These are phyloP conservation scores for Pteromalus puparum DNA, from an alignment of 1,140 invertebrate genomes.

Conservation along the genomic window DNA sequence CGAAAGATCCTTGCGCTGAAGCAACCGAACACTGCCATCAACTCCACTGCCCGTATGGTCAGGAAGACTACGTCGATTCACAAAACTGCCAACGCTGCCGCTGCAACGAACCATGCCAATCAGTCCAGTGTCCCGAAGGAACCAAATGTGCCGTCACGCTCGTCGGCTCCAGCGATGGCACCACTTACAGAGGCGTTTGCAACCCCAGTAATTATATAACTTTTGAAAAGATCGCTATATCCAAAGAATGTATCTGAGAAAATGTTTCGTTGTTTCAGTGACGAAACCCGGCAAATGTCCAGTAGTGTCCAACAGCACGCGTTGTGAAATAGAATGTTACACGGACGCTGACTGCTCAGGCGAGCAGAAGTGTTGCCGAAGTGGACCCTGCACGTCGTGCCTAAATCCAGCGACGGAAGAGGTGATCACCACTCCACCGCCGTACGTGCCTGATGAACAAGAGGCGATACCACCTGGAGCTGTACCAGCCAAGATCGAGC, in stretches of 20 bases:
- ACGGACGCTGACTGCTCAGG: constrained; percentile 89
- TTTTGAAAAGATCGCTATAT: neutral
- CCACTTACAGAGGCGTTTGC: constrained; percentile 78
- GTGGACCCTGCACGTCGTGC: constrained; percentile 85
- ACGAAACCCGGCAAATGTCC: constrained; percentile 88
- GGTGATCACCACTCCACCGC: constrained; percentile 55
- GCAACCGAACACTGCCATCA: constrained; percentile 78
- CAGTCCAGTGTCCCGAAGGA: constrained; percentile 78
- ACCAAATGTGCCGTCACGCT: constrained; percentile 82
- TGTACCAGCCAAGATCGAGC: constrained; percentile 66
- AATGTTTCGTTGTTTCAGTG: constrained; percentile 68
- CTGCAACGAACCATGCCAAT: constrained; percentile 86
- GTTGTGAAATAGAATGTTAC: constrained; percentile 83
- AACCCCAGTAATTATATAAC: constrained; percentile 52
- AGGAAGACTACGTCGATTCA: constrained; percentile 81
- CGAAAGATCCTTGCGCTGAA: constrained; percentile 75
- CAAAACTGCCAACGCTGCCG: constrained; percentile 83
- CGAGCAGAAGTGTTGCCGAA: constrained; percentile 87
- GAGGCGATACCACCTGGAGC: constrained; percentile 71
- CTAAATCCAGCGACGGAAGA: constrained; percentile 76
- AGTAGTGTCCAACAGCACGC: constrained; percentile 68
- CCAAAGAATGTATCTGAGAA: too few species aligned
- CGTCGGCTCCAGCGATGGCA: constrained; percentile 72
- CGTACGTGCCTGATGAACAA: constrained; percentile 58
- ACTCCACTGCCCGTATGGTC: constrained; percentile 85